A percentile compares a stretch with the other conserved stretches of the same genome.
These are phyloP conservation scores for Coluber constrictor DNA, from an alignment of 2,797 vertebrate genomes.

Conservation along the genomic window DNA sequence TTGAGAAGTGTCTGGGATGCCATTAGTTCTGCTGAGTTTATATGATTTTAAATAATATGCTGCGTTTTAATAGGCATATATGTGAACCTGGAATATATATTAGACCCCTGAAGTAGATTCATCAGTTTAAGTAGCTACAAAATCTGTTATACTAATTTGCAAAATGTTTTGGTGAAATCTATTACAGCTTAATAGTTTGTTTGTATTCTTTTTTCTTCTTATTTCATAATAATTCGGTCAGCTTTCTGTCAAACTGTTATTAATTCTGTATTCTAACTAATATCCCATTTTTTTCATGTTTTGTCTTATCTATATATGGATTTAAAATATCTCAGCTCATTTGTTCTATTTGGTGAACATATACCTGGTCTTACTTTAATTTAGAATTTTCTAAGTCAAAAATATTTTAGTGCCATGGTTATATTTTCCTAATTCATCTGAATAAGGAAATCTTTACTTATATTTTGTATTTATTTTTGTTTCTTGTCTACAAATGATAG, in stretches of 20 bases:
- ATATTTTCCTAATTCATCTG: neutral
- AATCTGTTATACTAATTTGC: neutral
- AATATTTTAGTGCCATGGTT: neutral
- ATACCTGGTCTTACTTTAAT: constrained; percentile 27
- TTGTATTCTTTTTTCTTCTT: neutral
- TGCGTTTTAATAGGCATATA: neutral
- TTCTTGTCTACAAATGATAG: constrained; percentile 13
- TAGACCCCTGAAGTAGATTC: neutral
- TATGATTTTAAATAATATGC: neutral
- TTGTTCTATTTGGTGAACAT: neutral
- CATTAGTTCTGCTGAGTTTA: neutral
- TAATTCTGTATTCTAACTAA: neutral
- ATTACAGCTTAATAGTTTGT: neutral
- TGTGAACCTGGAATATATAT: neutral
- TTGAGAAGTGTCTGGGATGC: neutral
- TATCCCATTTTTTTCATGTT: neutral
- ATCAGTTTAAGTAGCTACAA: neutral
- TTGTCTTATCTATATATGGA: neutral
- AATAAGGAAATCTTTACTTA: neutral
- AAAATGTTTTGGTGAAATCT: neutral
- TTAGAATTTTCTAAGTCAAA: constrained; percentile 24
- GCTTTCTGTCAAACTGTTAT: neutral
- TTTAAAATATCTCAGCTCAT: neutral
- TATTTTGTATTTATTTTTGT: constrained; percentile 21
- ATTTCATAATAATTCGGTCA: neutral